Evolutionary conservation across 2,797 vertebrate species (phyloP).

Genomic region (Columba guinea): DNA sequence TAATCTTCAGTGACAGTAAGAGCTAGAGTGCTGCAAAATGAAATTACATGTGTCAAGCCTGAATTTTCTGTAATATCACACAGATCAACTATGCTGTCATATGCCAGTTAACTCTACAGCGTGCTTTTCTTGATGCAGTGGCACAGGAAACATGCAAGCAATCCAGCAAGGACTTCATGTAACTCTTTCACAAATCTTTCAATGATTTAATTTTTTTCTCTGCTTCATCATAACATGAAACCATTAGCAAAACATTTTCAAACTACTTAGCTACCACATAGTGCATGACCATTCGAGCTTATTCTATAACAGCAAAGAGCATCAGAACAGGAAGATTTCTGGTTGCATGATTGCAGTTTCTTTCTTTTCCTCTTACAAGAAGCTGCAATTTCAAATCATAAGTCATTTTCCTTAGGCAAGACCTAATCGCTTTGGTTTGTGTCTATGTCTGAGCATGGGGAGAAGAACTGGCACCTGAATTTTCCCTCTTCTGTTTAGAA

Average conservation of each 20-base stretch:
- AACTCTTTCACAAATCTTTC: not conserved
- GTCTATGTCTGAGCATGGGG: not conserved
- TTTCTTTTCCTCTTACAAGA: not conserved
- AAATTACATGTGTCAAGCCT: not conserved
- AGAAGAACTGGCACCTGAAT: not conserved
- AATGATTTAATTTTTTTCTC: not conserved
- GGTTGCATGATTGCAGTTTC: not conserved
- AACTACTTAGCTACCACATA: not conserved
- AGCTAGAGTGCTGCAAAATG: rapidly evolving
- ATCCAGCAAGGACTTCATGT: not conserved
- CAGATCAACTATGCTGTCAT: not conserved
- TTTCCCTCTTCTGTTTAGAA: not conserved
- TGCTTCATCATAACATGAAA: not conserved
- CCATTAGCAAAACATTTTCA: not conserved
- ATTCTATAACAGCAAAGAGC: not conserved
- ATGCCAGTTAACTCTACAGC: not conserved
- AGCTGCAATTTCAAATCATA: not conserved
- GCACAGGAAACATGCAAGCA: not conserved
- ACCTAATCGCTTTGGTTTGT: not conserved
- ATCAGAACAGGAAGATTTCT: not conserved
- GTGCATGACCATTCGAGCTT: not conserved
- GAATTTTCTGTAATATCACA: not conserved
- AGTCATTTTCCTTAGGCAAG: not conserved
- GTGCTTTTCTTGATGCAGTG: not conserved
- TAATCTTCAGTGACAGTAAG: not conserved